These are phyloP conservation scores for Corvus moneduloides DNA, from an alignment of 2,113 vertebrate species.

Conservation along the genomic window DNA sequence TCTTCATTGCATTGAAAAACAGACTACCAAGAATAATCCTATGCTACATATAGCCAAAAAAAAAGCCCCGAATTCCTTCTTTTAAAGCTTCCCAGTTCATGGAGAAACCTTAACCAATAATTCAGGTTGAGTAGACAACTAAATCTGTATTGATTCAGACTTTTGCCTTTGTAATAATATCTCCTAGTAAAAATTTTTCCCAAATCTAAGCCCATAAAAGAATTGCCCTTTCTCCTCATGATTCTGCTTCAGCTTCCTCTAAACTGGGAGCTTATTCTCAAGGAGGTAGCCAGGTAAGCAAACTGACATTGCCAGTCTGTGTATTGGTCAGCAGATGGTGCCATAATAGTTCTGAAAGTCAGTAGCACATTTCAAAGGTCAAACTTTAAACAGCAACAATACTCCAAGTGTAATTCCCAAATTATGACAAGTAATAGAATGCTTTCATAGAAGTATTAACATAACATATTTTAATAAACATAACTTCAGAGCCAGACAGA, in stretches of 20 bases:
- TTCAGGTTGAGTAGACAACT: not conserved
- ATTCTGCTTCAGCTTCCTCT: not conserved
- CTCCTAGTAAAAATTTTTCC: not conserved
- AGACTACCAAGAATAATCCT: not conserved
- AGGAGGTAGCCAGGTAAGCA: not conserved
- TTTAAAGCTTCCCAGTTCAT: not conserved
- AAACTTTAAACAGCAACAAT: not conserved
- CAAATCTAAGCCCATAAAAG: not conserved
- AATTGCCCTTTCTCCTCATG: not conserved
- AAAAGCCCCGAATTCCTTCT: not conserved
- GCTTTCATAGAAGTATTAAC: not conserved
- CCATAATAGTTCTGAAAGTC: not conserved
- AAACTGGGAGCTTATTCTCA: not conserved
- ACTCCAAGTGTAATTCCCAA: not conserved
- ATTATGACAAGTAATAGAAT: not conserved
- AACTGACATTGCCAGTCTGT: not conserved
- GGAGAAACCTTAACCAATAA: not conserved
- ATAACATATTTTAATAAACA: not conserved
- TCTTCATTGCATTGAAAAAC: not conserved
- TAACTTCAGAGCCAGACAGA: not conserved
- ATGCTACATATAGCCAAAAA: accelerated
- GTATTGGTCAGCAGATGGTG: constrained; percentile 42
- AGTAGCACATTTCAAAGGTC: not conserved
- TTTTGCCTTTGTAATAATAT: not conserved
- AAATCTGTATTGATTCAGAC: not conserved